Evolutionary conservation across 2,888 invertebrate species (phyloP), one percentile per base, ranked within the genome.

Genomic region (Tanytarsus gracilentus): DNA sequence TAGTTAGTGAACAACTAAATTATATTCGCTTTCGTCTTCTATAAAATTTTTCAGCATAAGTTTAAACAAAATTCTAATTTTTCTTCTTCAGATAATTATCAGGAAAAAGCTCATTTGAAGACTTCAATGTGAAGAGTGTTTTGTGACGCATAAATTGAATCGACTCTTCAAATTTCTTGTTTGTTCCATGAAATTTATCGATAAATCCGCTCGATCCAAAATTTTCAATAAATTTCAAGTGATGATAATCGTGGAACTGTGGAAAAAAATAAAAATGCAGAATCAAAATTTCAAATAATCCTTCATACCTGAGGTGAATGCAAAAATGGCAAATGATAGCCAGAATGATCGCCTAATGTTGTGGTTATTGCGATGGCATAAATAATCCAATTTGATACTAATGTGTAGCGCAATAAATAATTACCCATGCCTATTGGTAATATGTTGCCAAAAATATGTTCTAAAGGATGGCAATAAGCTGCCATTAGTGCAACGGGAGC

Each of bases 171-270:
- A 55, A 55, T 11, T 40, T 40, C 27, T n/a, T 55, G 4, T 11
- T 16, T 1, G 58, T 58, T 1, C 27, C 23, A 48, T 58, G 48
- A 48, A 48, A 21, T 14, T 23, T n/a, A 16, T 58, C 58, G 6
- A 58, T 21, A 29, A 58, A n/a, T 27, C 58, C 58, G 4, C 6
- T 21, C 1, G 25, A n/a, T n/a, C 58, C 58, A 30, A n/a, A 58
- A 29, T 30, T 30, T 29, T 58, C 48, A 21, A 21, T 58, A 11
- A 58, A 48, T 9, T 48, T 58, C n/a, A 27, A 7, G 23, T 58
- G 58, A 48, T 58, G 58, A 21, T 39, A 58, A n/a, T 58, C 58
- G 14, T 58, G 58, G n/a, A 49, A 44, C 29, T 30, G 48, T 11
- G 58, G 30, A 6, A 21, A n/a, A n/a, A n/a, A n/a, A n/a, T n/a